Evolutionary conservation across 2,797 vertebrate genomes (phyloP), one percentile per base, ranked within the genome.

Genomic region (Argyrosomus regius): DNA sequence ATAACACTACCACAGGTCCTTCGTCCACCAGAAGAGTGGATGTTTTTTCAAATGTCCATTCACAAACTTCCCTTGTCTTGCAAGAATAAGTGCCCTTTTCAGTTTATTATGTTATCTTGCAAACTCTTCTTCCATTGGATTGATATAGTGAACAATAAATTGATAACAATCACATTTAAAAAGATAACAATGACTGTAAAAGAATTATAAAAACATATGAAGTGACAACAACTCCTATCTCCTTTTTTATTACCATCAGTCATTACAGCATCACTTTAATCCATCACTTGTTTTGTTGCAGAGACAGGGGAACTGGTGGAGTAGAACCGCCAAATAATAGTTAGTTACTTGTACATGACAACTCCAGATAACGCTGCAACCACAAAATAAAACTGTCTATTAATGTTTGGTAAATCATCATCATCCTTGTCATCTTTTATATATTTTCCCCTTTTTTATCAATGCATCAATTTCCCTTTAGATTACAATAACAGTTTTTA

Each of bases 371-470:
- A 8, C 28, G 22, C 0, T 61, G 16, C 3, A 41, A 43, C 26
- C 14, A 50, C 26, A 48, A n/a, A 60, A 46, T 16, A 16, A 26
- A 65, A 66, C 6, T 10, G 18, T 1, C 1, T 0, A 22, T 22
- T 1, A 2, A 48, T 58, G 18, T 3, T 17, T 49, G 46, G 11
- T 6, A 24, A 52, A 28, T 7, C 52, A 0, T 4, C 7, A 8
- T 0, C 5, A 31, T 5, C 1, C 4, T 2, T 43, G 7, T 24
- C 18, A 1, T 24, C 1, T 3, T 5, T 35, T 24, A 5, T 24
- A 4, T n/a, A 0, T 26, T 64, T 66, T 58, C 13, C n/a, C 59
- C 1, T 46, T 2, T 68, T 45, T 53, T 0, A 0, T 3, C 0
- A 78, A 62, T 35, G 46, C 50, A 65, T 59, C 4, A 28, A 11